Evolutionary conservation across 2,888 invertebrate genomes (phyloP).

Genomic region (Panzeria rudis): DNA sequence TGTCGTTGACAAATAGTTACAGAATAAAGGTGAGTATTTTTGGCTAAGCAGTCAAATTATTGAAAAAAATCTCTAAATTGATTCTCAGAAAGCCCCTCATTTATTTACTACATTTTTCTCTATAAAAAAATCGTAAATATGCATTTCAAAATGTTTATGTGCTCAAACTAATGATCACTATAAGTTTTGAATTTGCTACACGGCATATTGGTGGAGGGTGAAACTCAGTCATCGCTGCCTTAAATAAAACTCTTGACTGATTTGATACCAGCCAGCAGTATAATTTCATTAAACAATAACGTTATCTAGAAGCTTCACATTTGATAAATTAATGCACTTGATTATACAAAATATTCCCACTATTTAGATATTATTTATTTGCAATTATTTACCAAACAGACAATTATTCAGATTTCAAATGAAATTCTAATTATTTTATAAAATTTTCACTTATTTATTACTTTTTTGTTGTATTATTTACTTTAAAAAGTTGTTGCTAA

Average conservation of each 20-base stretch:
- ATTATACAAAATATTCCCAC: slow-evolving; percentile 13
- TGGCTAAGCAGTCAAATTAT: too few relatives aligned
- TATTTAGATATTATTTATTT: neutral
- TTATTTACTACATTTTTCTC: too few relatives aligned
- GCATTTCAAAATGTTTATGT: too few relatives aligned
- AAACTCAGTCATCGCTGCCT: neutral
- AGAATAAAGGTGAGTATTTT: too few relatives aligned
- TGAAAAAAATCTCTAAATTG: too few relatives aligned
- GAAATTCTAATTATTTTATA: neutral
- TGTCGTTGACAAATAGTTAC: too few relatives aligned
- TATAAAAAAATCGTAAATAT: too few relatives aligned
- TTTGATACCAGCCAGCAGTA: neutral
- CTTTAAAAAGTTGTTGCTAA: neutral
- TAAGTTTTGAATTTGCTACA: neutral
- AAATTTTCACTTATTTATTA: neutral
- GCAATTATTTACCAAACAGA: neutral
- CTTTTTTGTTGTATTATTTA: neutral
- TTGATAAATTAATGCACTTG: slow-evolving; percentile 1
- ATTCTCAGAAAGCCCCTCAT: too few relatives aligned
- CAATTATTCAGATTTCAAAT: neutral
- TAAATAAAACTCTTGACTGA: neutral
- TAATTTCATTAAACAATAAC: neutral
- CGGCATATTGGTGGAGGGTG: neutral
- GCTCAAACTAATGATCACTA: too few relatives aligned
- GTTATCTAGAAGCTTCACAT: neutral